Conservation (phyloP, 1,140 invertebrate species). For the Bursaphelenchus mucronatus region DNA sequence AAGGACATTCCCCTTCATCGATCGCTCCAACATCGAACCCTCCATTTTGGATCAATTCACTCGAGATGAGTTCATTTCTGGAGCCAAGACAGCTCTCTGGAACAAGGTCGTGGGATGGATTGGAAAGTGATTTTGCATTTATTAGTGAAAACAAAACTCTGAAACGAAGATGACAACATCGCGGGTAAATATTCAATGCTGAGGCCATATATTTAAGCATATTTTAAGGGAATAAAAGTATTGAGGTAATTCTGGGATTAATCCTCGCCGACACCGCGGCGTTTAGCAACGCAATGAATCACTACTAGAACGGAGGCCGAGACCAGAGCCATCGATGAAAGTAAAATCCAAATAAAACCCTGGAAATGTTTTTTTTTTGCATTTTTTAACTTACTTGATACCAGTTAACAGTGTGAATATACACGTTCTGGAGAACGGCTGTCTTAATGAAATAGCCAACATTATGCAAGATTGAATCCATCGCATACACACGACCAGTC, state of each 20-base stretch:
- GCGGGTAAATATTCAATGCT: too few species aligned
- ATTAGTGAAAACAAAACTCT: too few species aligned
- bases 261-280: neutral
- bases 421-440: conserved; percentile 40
- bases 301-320: conserved; percentile 4
- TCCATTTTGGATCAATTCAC: conserved; percentile 19
- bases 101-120: conserved; percentile 21
- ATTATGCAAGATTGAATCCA: conserved; percentile 41
- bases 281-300: conserved; percentile 14
- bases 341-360: conserved; percentile 17
- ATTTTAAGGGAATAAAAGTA: too few species aligned
- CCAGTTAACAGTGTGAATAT: conserved; percentile 44
- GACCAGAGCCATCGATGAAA: conserved; percentile 9
- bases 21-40: conserved; percentile 6
- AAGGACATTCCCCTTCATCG: conserved; percentile 16
- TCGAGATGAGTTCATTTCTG: conserved; percentile 17
- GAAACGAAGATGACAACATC: too few species aligned
- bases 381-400: conserved; percentile 27
- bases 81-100: conserved; percentile 19
- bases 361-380: neutral
- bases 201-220: too few species aligned
- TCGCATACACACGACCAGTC: conserved; percentile 41
- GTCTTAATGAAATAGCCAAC: conserved; percentile 39
- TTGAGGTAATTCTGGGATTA: too few species aligned
- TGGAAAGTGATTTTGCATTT: too few species aligned